phyloP scores from a whole-genome alignment of 2,113 vertebrate genomes.

The Acanthisitta chloris region DNA sequence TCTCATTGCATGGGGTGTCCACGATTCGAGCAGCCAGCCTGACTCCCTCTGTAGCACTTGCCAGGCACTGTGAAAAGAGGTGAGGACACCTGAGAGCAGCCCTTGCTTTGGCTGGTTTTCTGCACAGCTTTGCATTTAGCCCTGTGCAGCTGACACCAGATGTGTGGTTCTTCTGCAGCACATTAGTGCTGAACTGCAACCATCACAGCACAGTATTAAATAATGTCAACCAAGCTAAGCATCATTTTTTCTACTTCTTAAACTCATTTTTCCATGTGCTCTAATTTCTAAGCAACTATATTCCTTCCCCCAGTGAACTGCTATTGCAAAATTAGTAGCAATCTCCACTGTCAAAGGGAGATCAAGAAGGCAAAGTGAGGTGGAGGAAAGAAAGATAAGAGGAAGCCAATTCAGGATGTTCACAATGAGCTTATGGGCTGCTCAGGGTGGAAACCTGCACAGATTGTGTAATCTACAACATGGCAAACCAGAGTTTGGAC shows the following conservation, averaged over 20 bases:
- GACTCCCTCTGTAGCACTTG: slow-evolving; percentile 86
- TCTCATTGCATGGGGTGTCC: slow-evolving; percentile 94
- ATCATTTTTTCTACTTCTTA: not conserved
- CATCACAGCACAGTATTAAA: not conserved
- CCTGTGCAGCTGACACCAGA: not conserved
- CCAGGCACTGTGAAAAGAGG: slow-evolving; percentile 80
- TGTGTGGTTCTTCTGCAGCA: not conserved
- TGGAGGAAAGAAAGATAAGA: not conserved
- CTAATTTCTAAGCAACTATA: not conserved
- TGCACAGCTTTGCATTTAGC: not conserved
- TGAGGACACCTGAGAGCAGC: not conserved
- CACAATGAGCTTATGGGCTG: not conserved
- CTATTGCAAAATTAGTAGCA: not conserved
- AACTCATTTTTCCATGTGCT: not conserved
- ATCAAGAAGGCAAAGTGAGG: not conserved
- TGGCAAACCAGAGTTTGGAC: not conserved
- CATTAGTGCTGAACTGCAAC: not conserved
- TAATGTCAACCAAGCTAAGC: not conserved
- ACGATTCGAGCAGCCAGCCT: slow-evolving; percentile 94
- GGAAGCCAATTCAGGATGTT: not conserved
- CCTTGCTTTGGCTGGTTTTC: not conserved
- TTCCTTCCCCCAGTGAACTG: not conserved
- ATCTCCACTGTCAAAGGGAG: not conserved
- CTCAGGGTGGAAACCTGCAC: not conserved
- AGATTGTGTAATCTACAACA: not conserved